Evolutionary conservation across 2,113 vertebrate genomes (phyloP).

Genomic region (Aramus guarauna): DNA sequence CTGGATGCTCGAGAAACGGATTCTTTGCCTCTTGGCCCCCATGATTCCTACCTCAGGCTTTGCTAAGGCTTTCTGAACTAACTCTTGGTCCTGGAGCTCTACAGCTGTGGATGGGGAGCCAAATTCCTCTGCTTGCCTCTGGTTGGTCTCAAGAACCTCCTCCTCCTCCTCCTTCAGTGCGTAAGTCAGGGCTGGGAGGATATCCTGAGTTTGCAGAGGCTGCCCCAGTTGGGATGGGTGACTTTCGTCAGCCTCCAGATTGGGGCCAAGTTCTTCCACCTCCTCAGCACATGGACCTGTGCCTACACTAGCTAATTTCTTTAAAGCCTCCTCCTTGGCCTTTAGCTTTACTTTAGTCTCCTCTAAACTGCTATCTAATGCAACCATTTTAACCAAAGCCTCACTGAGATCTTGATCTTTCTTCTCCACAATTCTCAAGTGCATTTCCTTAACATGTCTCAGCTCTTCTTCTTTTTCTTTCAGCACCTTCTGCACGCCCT

Average conservation of each 20-base stretch:
- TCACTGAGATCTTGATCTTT: constrained; percentile 89
- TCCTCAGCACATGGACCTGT: constrained; percentile 66
- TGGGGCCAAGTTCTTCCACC: constrained; percentile 69
- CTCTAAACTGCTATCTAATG: constrained; percentile 85
- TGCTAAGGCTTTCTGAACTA: constrained; percentile 49
- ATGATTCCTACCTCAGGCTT: constrained; percentile 73
- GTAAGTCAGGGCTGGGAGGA: not conserved
- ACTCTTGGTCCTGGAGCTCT: constrained; percentile 64
- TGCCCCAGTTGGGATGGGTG: constrained; percentile 74
- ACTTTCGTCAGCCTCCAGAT: constrained; percentile 72
- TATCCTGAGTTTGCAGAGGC: constrained; percentile 66
- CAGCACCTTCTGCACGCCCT: constrained; percentile 80
- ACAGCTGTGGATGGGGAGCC: not conserved
- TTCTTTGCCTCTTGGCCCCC: constrained; percentile 85
- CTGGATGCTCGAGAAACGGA: constrained; percentile 91
- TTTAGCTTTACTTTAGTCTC: constrained; percentile 85
- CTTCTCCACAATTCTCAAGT: constrained; percentile 81
- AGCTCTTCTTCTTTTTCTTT: constrained; percentile 89
- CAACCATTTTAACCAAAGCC: constrained; percentile 86
- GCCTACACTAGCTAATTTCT: constrained; percentile 67
- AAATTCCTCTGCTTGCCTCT: constrained; percentile 35
- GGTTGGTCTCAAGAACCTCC: constrained; percentile 40
- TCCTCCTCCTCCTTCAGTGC: constrained; percentile 54
- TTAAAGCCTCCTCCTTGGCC: constrained; percentile 83
- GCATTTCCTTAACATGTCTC: constrained; percentile 81